Evolutionary conservation across 2,888 invertebrate species (phyloP).

Genomic region (Chorisops tibialis): DNA sequence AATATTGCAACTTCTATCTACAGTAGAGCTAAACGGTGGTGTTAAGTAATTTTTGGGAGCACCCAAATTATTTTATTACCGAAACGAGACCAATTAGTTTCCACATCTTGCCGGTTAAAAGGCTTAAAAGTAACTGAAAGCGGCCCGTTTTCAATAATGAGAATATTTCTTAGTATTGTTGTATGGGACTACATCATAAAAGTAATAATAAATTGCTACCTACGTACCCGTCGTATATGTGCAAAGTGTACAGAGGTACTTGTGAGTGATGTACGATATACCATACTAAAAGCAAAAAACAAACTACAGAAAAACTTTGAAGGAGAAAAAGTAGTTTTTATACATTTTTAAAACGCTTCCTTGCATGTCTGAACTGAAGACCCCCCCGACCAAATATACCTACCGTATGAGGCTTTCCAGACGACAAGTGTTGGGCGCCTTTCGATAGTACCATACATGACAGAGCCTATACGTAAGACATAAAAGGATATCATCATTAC

Average conservation of each 20-base stretch:
- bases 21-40: too few relatives aligned
- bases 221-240: too few relatives aligned
- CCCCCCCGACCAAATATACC: conserved; percentile 5
- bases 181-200: not conserved
- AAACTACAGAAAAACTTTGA: too few relatives aligned
- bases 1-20: too few relatives aligned
- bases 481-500: not conserved
- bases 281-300: too few relatives aligned
- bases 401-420: not conserved
- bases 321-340: too few relatives aligned
- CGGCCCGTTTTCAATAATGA: not conserved
- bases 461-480: not conserved
- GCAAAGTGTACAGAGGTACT: too few relatives aligned
- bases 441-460: not conserved
- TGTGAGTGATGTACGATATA: too few relatives aligned
- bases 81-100: conserved; percentile 22
- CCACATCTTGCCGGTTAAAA: conserved; percentile 12
- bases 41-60: too few relatives aligned
- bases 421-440: not conserved
- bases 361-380: conserved; percentile 10
- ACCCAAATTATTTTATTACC: conserved; percentile 5
- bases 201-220: too few relatives aligned
- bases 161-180: not conserved
- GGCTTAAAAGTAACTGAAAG: not conserved
- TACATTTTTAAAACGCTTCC: not conserved